Conservation (phyloP, 1,140 invertebrate genomes). For the Phthorimaea operculella region DNA sequence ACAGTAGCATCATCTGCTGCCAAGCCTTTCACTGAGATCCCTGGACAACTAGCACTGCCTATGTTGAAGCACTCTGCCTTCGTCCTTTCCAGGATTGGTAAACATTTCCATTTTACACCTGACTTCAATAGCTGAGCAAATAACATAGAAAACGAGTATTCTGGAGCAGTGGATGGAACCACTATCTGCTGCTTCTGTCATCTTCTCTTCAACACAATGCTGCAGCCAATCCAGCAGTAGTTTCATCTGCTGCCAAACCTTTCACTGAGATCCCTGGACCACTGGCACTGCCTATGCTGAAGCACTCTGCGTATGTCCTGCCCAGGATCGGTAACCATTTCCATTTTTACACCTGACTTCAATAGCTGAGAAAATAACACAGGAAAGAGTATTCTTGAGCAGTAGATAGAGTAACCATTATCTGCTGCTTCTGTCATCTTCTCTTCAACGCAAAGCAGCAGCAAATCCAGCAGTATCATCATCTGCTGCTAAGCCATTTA, state of each 20-base stretch:
- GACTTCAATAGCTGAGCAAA: too few relatives aligned
- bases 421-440: too few relatives aligned
- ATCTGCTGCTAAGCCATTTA: conserved; percentile 31
- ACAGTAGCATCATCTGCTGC: conserved; percentile 13
- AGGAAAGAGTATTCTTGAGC: too few relatives aligned
- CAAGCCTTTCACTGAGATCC: conserved; percentile 51
- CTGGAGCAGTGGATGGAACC: too few relatives aligned
- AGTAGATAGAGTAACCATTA: too few relatives aligned
- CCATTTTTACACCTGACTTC: too few relatives aligned
- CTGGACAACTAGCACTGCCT: conserved; percentile 50
- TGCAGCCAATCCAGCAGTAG: conserved; percentile 25
- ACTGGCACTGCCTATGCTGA: conserved; percentile 47
- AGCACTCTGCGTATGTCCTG: conserved; percentile 50
- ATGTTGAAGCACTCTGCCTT: conserved; percentile 53
- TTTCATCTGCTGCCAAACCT: conserved; percentile 19
- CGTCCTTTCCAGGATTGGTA: conserved; percentile 55
- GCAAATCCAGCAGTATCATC: conserved; percentile 22
- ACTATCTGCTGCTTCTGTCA: too few relatives aligned
- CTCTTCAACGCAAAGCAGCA: conserved; percentile 39
- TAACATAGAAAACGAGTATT: too few relatives aligned
- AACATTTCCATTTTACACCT: too few relatives aligned
- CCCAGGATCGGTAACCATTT: conserved; percentile 58
- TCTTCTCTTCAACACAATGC: conserved; percentile 48
- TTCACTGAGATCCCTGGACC: conserved; percentile 61
- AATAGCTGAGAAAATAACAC: too few relatives aligned